phyloP scores from a whole-genome alignment of 53 echinoderm and acorn worm genomes.

The Holothuria scabra region DNA sequence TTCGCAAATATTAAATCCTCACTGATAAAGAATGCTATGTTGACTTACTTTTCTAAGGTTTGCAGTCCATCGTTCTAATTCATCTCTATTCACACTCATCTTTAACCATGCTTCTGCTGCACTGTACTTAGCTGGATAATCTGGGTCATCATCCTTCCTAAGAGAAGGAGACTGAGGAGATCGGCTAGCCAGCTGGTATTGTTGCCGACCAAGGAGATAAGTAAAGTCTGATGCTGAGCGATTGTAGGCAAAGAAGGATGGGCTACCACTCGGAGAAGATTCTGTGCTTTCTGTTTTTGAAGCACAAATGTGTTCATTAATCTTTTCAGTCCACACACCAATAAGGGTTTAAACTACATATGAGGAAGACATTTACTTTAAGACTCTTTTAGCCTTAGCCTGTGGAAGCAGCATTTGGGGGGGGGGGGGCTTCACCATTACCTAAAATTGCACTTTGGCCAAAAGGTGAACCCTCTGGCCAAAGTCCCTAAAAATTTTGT shows the following conservation, averaged over 20 bases:
- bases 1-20: too few species aligned
- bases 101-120: constrained; percentile 82
- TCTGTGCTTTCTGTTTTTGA: constrained; percentile 78
- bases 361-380: too few species aligned
- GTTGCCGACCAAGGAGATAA: constrained; percentile 88
- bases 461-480: too few species aligned
- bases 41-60: constrained; percentile 80
- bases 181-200: constrained; percentile 96
- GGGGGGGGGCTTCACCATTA: too few species aligned
- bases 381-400: too few species aligned
- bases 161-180: constrained; percentile 90
- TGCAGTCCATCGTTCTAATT: constrained; percentile 86
- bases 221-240: constrained; percentile 94
- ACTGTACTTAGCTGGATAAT: constrained; percentile 89
- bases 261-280: constrained; percentile 90
- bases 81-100: constrained; percentile 73
- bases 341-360: too few species aligned
- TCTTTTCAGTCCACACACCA: too few species aligned
- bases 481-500: too few species aligned
- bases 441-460: too few species aligned
- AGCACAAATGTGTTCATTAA: background rate
- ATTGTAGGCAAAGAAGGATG: constrained; percentile 94
- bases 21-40: too few species aligned
- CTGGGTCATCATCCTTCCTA: constrained; percentile 85
- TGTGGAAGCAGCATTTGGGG: too few species aligned